Evolutionary conservation across 2,888 invertebrate genomes (phyloP).

Genomic region (Xanthia icteritia): DNA sequence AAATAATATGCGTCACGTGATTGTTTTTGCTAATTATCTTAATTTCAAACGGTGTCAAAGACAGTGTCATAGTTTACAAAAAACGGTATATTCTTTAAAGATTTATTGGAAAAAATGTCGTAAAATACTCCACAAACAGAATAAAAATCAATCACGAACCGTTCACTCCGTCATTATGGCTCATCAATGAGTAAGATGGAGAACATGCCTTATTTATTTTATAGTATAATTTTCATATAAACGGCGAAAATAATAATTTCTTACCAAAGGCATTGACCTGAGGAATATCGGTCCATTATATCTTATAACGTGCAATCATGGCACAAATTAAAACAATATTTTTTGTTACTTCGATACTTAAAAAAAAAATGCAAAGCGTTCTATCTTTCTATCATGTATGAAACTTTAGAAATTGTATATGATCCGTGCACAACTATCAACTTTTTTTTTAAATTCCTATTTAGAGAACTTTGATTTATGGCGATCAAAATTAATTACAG

Average conservation of each 20-base stretch:
- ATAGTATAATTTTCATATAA: slow-evolving; percentile 47
- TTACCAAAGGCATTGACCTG: slow-evolving; percentile 49
- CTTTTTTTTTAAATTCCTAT: slow-evolving; percentile 25
- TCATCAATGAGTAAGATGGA: slow-evolving; percentile 46
- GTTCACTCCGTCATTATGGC: slow-evolving; percentile 48
- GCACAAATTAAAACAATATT: slow-evolving; percentile 39
- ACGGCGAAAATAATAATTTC: slow-evolving; percentile 38
- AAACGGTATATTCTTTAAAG: slow-evolving; percentile 41
- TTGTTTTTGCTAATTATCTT: slow-evolving; percentile 26
- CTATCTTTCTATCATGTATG: background rate
- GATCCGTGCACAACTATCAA: slow-evolving; percentile 13
- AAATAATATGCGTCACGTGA: slow-evolving; percentile 9
- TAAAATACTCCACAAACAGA: slow-evolving; percentile 35
- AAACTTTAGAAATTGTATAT: slow-evolving; percentile 8
- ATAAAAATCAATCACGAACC: slow-evolving; percentile 42
- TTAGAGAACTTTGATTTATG: slow-evolving; percentile 31
- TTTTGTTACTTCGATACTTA: slow-evolving; percentile 16
- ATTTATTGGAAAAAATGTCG: slow-evolving; percentile 31
- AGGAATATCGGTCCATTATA: slow-evolving; percentile 38
- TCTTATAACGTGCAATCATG: slow-evolving; percentile 41
- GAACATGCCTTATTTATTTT: slow-evolving; percentile 41
- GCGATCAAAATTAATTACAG: slow-evolving; percentile 15
- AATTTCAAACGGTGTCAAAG: slow-evolving; percentile 36
- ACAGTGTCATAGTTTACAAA: slow-evolving; percentile 25
- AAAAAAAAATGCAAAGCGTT: slow-evolving; percentile 17